Evolutionary conservation across 2,888 invertebrate species (phyloP).

Genomic region (Biston stratarius): DNA sequence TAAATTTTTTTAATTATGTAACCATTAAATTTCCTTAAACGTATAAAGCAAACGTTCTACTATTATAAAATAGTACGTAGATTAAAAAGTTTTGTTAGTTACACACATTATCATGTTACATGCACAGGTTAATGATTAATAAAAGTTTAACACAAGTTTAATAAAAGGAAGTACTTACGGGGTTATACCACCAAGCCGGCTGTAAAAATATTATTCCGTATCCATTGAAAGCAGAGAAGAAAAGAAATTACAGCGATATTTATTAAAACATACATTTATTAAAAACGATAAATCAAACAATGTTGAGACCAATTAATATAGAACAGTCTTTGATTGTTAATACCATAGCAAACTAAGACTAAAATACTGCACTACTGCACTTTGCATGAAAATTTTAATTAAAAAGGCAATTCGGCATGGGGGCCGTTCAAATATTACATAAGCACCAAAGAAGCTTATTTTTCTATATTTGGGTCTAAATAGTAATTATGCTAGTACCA

Average conservation of each 20-base stretch:
- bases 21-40: no score
- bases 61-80: no score
- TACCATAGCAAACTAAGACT: conserved; percentile 28
- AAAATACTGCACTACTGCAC: neutral
- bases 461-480: no score
- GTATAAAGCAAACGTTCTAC: no score
- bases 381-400: neutral
- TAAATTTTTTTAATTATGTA: no score
- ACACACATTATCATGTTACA: neutral
- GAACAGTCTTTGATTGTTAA: conserved; percentile 27
- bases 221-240: conserved; percentile 67
- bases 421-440: neutral
- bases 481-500: no score
- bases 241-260: conserved; percentile 48
- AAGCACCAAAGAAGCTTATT: no score
- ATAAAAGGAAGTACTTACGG: conserved; percentile 89
- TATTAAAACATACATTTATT: conserved; percentile 39
- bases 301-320: neutral
- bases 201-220: conserved; percentile 71
- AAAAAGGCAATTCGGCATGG: no score
- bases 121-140: neutral
- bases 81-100: conserved; percentile 1
- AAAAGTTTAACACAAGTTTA: neutral
- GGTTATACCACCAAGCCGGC: conserved; percentile 98
- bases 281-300: conserved; percentile 27